Conservation (phyloP, 2,113 vertebrate genomes). For the Tenebrosternarchus preto region DNA sequence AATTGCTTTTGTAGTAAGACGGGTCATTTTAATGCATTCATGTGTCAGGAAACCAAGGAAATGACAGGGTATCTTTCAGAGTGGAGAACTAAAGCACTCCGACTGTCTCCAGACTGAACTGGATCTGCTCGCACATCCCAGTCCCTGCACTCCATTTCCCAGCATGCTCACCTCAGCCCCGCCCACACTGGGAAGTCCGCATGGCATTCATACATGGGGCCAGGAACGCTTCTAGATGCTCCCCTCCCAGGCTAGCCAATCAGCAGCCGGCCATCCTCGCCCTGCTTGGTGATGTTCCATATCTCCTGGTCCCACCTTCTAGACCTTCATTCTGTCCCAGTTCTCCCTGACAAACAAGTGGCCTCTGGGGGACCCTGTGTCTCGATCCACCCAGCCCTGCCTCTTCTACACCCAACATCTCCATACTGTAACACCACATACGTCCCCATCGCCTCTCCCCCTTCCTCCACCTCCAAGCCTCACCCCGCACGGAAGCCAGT, state of each 20-base stretch:
- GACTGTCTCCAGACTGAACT: neutral
- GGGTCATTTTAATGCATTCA: neutral
- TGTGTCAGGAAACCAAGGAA: neutral
- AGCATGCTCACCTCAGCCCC: neutral
- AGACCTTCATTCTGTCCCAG: conserved; percentile 32
- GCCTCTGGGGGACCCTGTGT: conserved; percentile 36
- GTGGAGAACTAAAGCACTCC: no score
- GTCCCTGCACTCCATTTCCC: neutral
- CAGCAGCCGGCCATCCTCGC: neutral
- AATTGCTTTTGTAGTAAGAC: neutral
- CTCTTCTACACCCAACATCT: conserved; percentile 49
- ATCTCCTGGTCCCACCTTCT: neutral
- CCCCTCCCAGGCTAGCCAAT: neutral
- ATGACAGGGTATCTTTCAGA: no score
- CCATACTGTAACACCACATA: conserved; percentile 41
- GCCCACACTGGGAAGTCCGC: neutral
- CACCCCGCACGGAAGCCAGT: conserved; percentile 56
- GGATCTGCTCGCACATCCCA: neutral
- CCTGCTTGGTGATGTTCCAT: neutral
- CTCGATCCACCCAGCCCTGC: conserved; percentile 34
- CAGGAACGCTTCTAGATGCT: neutral
- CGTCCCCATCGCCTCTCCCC: neutral
- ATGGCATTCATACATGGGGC: neutral
- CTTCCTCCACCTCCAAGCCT: conserved; percentile 25
- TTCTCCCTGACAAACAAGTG: conserved; percentile 36